Percentiles rank a stretch among this genome's conserved stretches.
These are phyloP conservation scores for Ondatra zibethicus DNA, from an alignment of 2,113 vertebrate species.

Conservation along the genomic window DNA sequence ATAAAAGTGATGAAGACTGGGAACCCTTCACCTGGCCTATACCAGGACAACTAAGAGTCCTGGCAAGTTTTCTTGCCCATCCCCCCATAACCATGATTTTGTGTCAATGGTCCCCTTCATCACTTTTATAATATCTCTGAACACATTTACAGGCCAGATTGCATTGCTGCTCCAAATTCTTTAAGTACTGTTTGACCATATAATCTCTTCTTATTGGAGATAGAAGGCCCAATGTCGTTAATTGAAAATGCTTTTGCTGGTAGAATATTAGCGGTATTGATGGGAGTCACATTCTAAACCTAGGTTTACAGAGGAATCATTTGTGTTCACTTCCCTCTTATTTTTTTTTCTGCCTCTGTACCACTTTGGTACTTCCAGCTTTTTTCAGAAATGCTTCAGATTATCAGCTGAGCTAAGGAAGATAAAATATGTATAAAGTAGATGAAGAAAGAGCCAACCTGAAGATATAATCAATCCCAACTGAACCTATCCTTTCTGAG, in stretches of 20 bases:
- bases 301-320: neutral
- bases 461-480: conserved; percentile 12
- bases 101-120: neutral
- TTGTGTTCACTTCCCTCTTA: neutral
- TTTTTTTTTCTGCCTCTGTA: neutral
- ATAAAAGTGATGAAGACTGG: neutral
- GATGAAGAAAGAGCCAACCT: neutral
- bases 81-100: neutral
- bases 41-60: neutral
- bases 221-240: neutral
- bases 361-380: too few species aligned
- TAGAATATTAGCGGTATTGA: neutral
- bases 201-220: neutral
- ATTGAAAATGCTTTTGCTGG: neutral
- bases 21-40: neutral
- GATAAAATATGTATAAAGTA: neutral
- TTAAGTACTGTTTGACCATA: neutral
- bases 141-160: neutral
- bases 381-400: neutral
- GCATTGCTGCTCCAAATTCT: neutral
- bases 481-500: neutral
- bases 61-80: neutral
- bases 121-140: conserved; percentile 29
- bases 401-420: neutral
- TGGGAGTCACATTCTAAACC: neutral